Conservation (phyloP, 2,113 vertebrate species). For the Furnarius figulus region DNA sequence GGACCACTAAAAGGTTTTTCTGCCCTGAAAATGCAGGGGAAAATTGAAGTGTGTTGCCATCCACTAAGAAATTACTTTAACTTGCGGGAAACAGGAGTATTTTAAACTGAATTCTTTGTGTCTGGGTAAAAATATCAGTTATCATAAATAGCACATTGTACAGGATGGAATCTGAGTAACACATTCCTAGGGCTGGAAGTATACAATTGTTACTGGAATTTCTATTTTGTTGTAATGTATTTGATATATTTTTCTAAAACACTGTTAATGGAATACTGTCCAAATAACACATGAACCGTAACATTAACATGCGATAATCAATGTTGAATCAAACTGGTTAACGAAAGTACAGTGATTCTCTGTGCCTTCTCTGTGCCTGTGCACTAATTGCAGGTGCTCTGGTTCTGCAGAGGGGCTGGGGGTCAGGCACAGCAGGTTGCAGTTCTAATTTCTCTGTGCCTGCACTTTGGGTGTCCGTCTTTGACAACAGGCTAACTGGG, state of each 20-base stretch:
- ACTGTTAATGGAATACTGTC: background rate
- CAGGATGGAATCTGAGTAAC: background rate
- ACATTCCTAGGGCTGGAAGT: background rate
- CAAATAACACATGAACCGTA: background rate
- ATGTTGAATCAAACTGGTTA: constrained; percentile 79
- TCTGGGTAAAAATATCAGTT: background rate
- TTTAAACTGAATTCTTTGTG: background rate
- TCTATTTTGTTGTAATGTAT: background rate
- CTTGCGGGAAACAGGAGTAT: background rate
- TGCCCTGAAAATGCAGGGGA: background rate
- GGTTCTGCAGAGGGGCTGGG: background rate
- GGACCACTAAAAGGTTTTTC: constrained; percentile 9
- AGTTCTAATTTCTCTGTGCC: background rate
- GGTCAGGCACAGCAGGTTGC: background rate
- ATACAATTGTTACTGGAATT: background rate
- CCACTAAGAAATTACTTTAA: background rate
- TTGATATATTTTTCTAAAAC: background rate
- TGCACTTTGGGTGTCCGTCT: background rate
- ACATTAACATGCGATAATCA: constrained; percentile 35
- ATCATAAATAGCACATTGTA: background rate
- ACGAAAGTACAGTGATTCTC: background rate
- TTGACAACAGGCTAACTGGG: background rate
- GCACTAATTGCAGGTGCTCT: constrained; percentile 44
- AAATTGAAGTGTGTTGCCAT: background rate
- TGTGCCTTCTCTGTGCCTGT: constrained; percentile 54